These are phyloP conservation scores for Stenoptilia bipunctidactyla DNA, from an alignment of 2,888 invertebrate species.

Conservation along the genomic window DNA sequence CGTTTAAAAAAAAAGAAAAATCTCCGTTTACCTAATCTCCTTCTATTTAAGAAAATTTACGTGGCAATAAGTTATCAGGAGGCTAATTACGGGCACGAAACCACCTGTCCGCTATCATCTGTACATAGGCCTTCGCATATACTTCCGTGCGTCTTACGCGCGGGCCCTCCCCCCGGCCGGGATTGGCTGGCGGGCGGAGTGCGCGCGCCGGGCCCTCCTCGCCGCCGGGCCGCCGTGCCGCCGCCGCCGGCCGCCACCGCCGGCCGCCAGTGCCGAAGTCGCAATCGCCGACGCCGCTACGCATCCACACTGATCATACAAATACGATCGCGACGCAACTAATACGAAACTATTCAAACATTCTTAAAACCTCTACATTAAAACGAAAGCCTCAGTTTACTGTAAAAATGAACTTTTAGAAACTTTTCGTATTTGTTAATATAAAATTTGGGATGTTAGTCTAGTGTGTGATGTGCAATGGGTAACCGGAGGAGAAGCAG, in stretches of 20 bases:
- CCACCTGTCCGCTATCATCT: slow-evolving; percentile 70
- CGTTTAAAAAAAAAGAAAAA: not conserved
- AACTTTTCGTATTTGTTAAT: slow-evolving; percentile 2
- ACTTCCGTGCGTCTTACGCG: slow-evolving; percentile 69
- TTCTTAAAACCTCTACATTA: not conserved
- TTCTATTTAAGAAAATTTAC: slow-evolving; percentile 57
- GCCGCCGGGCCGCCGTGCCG: slow-evolving; percentile 41
- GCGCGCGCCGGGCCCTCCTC: slow-evolving; percentile 68
- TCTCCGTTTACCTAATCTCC: slow-evolving; percentile 54
- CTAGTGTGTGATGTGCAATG: slow-evolving; percentile 62
- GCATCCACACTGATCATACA: slow-evolving; percentile 15
- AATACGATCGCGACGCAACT: slow-evolving; percentile 12
- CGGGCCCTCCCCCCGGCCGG: slow-evolving; percentile 55
- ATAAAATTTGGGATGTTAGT: not conserved
- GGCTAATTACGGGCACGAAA: slow-evolving; percentile 68
- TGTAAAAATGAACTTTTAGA: slow-evolving; percentile 3
- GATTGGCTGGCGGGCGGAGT: slow-evolving; percentile 45
- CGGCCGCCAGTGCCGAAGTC: slow-evolving; percentile 45
- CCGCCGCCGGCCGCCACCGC: slow-evolving; percentile 45
- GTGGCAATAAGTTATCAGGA: slow-evolving; percentile 64
- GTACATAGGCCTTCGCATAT: slow-evolving; percentile 72
- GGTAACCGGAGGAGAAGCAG: slow-evolving; percentile 27
- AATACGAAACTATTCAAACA: not conserved
- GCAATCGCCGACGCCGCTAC: slow-evolving; percentile 34
- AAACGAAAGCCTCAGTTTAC: not conserved